These are phyloP conservation scores for Celastrina argiolus DNA, from an alignment of 2,888 invertebrate genomes.

Conservation along the genomic window DNA sequence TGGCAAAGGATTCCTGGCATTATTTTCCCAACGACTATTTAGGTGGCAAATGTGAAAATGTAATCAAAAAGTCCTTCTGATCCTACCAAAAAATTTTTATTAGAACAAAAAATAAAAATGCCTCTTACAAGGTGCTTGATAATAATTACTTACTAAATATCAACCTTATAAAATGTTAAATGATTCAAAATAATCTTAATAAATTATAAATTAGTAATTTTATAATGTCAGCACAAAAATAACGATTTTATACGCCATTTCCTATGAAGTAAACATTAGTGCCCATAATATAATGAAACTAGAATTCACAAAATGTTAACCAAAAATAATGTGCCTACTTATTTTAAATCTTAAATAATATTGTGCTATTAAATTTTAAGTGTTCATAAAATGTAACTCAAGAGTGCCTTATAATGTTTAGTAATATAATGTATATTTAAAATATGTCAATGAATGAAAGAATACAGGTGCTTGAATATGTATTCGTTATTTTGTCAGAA, in stretches of 20 bases:
- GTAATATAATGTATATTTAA: background rate
- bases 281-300: background rate
- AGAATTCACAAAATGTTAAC: background rate
- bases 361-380: background rate
- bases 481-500: background rate
- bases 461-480: background rate
- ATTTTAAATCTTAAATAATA: background rate
- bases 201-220: background rate
- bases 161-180: background rate
- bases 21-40: too few species aligned
- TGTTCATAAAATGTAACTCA: conserved; percentile 3
- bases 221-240: background rate
- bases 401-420: background rate
- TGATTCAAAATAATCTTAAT: background rate
- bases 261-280: background rate
- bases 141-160: background rate
- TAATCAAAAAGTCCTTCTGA: too few species aligned
- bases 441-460: background rate
- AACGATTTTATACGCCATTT: background rate
- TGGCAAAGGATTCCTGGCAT: too few species aligned
- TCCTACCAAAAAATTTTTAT: background rate
- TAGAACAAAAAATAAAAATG: too few species aligned
- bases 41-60: too few species aligned
- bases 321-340: background rate
- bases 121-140: background rate